phyloP scores from a whole-genome alignment of 1,140 invertebrate species.

The Drosophila orena region DNA sequence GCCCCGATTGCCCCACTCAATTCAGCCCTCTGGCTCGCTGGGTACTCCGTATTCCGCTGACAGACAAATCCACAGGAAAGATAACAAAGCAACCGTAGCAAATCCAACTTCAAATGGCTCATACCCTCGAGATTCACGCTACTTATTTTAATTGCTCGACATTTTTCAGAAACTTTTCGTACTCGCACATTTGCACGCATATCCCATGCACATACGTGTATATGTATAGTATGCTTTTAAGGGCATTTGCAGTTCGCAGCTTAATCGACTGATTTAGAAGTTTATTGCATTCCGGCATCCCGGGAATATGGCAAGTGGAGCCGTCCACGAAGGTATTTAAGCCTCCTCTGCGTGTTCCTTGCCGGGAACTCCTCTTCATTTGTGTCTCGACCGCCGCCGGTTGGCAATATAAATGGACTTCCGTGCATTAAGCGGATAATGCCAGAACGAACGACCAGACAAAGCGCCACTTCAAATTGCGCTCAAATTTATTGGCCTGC shows the following conservation, averaged over 20 bases:
- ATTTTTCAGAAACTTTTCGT: conserved; percentile 73
- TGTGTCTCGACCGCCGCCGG: conserved; percentile 42
- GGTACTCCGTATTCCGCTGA: conserved; percentile 44
- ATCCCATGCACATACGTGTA: neutral
- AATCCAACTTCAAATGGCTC: conserved; percentile 30
- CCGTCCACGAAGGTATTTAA: conserved; percentile 77
- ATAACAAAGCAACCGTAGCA: conserved; percentile 27
- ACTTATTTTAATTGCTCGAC: conserved; percentile 81
- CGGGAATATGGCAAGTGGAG: conserved; percentile 52
- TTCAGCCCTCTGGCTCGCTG: conserved; percentile 19
- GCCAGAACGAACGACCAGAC: conserved; percentile 48
- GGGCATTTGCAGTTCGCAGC: conserved; percentile 66
- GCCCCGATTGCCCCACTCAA: conserved; percentile 9
- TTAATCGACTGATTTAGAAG: conserved; percentile 82
- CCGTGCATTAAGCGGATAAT: conserved; percentile 74
- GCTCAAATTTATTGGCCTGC: conserved; percentile 67
- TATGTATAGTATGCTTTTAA: conserved; percentile 58
- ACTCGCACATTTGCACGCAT: conserved; percentile 3
- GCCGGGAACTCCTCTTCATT: conserved; percentile 58
- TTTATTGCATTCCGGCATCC: conserved; percentile 74
- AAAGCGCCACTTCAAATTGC: conserved; percentile 63
- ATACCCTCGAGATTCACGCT: conserved; percentile 36
- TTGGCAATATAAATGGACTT: conserved; percentile 74
- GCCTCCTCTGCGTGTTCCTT: conserved; percentile 46
- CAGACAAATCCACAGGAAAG: conserved; percentile 61